Evolutionary conservation across 53 echinoderm and acorn worm species (phyloP).

Genomic region (Holothuria scabra): DNA sequence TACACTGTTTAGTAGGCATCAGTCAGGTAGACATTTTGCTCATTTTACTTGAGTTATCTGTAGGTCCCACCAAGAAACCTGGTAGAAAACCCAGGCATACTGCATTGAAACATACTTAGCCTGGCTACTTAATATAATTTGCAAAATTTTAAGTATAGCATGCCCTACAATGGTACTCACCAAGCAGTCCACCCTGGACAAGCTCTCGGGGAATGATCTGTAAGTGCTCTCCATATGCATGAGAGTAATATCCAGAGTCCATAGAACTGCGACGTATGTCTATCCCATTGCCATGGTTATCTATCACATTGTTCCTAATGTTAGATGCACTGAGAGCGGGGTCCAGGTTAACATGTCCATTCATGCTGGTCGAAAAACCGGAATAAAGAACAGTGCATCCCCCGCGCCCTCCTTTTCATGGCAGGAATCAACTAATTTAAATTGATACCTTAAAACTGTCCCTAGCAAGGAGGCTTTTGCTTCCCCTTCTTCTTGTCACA

Average conservation of each 20-base stretch:
- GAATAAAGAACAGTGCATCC: slow-evolving; percentile 23
- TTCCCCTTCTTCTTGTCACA: no score
- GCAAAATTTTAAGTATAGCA: no score
- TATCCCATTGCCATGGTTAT: slow-evolving; percentile 35
- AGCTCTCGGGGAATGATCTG: neutral
- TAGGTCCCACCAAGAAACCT: no score
- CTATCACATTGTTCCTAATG: slow-evolving; percentile 31
- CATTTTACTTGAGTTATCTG: no score
- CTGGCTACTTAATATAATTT: no score
- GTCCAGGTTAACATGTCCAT: slow-evolving; percentile 32
- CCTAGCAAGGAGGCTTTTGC: no score
- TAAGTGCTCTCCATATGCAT: slow-evolving; percentile 2
- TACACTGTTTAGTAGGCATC: no score
- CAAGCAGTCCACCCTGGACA: slow-evolving; percentile 11
- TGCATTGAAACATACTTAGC: no score
- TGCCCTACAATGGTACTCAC: neutral
- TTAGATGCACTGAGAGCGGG: slow-evolving; percentile 18
- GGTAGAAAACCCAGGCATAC: no score
- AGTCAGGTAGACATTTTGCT: no score
- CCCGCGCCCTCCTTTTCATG: slow-evolving; percentile 27
- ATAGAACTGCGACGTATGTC: slow-evolving; percentile 24
- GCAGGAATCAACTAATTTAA: neutral
- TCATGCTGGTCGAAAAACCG: slow-evolving; percentile 24
- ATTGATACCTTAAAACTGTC: no score
- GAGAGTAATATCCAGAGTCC: neutral